A percentile compares a stretch with the other conserved stretches of the same genome.
phyloP scores from a whole-genome alignment of 2,113 vertebrate genomes.

The Notothenia rossii region DNA sequence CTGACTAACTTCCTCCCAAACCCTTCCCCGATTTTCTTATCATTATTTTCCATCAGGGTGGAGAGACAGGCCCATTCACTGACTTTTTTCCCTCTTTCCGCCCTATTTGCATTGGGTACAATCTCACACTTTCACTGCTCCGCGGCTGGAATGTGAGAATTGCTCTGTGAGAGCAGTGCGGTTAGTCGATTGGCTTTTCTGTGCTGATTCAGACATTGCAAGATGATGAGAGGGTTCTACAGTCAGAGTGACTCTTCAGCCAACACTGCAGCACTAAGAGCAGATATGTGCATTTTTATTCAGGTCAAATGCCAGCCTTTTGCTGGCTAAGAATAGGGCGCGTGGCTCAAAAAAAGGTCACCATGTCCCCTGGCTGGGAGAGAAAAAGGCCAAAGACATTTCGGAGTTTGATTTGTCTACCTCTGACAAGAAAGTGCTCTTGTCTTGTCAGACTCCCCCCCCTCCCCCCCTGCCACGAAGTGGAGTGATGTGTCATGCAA shows the following conservation, averaged over 20 bases:
- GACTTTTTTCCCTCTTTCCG: conserved; percentile 31
- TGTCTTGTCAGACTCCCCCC: conserved; percentile 15
- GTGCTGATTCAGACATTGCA: conserved; percentile 72
- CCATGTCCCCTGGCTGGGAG: conserved; percentile 16
- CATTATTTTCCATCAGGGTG: conserved; percentile 53
- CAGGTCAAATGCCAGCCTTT: conserved; percentile 69
- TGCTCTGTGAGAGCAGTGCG: conserved; percentile 58
- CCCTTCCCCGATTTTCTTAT: conserved; percentile 29
- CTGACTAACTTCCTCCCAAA: conserved; percentile 47
- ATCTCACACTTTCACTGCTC: conserved; percentile 67
- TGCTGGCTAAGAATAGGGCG: conserved; percentile 33
- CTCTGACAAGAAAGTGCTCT: conserved; percentile 31
- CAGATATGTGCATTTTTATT: conserved; percentile 66
- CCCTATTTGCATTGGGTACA: conserved; percentile 75
- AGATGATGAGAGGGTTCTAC: conserved; percentile 52
- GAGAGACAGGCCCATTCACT: conserved; percentile 48
- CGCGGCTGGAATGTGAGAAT: conserved; percentile 68
- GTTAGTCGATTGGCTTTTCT: conserved; percentile 68
- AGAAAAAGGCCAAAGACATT: conserved; percentile 49
- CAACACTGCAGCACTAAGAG: conserved; percentile 42
- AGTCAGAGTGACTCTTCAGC: conserved; percentile 58
- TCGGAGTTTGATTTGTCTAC: conserved; percentile 37
- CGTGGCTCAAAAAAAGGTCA: conserved; percentile 19
- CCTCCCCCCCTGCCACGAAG: conserved; percentile 7
- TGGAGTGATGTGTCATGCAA: conserved; percentile 46